phyloP scores from a whole-genome alignment of 2,113 vertebrate species.

The Lathamus discolor region DNA sequence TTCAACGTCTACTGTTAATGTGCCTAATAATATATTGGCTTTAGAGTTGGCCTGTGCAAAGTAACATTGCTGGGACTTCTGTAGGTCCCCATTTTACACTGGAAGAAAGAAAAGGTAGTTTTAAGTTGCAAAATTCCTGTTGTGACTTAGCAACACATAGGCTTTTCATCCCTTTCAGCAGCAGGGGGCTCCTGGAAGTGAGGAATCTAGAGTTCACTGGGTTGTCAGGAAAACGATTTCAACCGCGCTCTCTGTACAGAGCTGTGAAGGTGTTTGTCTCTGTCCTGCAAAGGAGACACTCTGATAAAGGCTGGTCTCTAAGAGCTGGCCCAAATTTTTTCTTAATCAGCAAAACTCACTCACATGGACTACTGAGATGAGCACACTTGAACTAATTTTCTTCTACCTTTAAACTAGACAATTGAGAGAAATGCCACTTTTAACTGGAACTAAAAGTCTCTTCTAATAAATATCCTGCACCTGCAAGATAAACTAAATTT shows the following conservation, averaged over 20 bases:
- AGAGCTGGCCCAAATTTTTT: background rate
- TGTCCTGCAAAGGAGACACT: background rate
- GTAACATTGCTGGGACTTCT: background rate
- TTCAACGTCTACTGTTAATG: background rate
- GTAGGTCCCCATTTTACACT: background rate
- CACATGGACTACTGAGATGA: background rate
- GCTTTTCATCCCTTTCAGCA: slow-evolving; percentile 32
- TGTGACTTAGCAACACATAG: background rate
- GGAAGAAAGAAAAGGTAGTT: background rate
- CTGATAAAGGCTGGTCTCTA: background rate
- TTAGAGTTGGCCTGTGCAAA: background rate
- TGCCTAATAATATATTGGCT: background rate
- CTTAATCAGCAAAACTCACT: background rate
- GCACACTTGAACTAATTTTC: background rate
- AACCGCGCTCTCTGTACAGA: background rate
- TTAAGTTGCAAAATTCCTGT: background rate
- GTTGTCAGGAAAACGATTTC: background rate
- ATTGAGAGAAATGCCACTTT: background rate
- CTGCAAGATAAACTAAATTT: background rate
- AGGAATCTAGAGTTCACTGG: background rate
- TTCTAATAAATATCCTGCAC: background rate
- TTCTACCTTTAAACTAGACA: background rate
- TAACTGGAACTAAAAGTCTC: background rate
- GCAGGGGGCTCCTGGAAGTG: slow-evolving; percentile 44
- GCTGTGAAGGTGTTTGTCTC: background rate